Evolutionary conservation across 2,797 vertebrate genomes (phyloP).

Genomic region (Sphaeramia orbicularis): DNA sequence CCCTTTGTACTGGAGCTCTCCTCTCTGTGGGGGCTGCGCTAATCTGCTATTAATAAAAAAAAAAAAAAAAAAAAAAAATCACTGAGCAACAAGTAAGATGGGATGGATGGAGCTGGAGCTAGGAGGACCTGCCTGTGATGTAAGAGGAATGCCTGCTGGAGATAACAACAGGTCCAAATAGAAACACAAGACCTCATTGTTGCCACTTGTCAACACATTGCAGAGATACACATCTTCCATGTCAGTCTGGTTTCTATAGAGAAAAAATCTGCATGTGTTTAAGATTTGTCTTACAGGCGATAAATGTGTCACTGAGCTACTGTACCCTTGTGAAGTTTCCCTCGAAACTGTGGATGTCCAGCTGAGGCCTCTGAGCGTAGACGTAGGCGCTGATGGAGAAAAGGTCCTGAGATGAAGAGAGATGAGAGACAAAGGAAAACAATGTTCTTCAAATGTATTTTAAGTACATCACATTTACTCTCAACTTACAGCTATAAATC

Average conservation of each 20-base stretch:
- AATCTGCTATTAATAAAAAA: conserved; percentile 90
- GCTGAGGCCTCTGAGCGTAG: conserved; percentile 95
- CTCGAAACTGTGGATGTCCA: conserved; percentile 99
- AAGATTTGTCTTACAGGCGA: conserved; percentile 35
- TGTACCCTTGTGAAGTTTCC: conserved; percentile 97
- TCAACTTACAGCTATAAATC: not conserved
- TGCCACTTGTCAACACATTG: conserved; percentile 54
- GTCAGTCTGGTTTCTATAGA: conserved; percentile 40
- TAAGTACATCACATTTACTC: not conserved
- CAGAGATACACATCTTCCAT: conserved; percentile 53
- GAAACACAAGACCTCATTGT: conserved; percentile 69
- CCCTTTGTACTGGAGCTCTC: conserved; percentile 82
- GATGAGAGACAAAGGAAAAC: not conserved
- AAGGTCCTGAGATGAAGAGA: conserved; percentile 88
- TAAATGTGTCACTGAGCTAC: conserved; percentile 62
- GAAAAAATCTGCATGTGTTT: conserved; percentile 51
- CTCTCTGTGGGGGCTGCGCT: conserved; percentile 78
- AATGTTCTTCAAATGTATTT: not conserved
- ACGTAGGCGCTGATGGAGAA: conserved; percentile 96
- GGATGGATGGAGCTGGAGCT: conserved; percentile 61
- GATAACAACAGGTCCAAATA: conserved; percentile 58
- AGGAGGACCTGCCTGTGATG: conserved; percentile 76
- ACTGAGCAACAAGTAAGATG: conserved; percentile 66
- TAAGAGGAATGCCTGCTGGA: conserved; percentile 64
- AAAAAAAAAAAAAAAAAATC: conserved; percentile 59